Evolutionary conservation across 1,140 invertebrate genomes (phyloP), one percentile per base, ranked within the genome.

Genomic region (Bombus balteatus): DNA sequence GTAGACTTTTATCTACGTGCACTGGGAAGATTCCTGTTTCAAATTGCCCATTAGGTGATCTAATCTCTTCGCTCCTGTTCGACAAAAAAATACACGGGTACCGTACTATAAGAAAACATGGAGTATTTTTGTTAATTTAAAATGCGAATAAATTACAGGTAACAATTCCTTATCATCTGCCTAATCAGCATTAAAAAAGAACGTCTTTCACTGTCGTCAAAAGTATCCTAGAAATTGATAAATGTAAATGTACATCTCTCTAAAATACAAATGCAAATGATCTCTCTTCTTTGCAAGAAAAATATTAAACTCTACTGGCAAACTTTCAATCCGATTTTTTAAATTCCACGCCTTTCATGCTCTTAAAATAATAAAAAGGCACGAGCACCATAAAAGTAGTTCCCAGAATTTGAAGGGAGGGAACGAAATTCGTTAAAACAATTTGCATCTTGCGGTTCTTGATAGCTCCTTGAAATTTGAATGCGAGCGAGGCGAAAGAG

Each of bases 361-460:
- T 2, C 22, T 4, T 12, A 72, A 25, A n/a, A 72, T 15, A 28
- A 22, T 22, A 22, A 18, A 32, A 32, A 47, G 41, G 1, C 18
- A 32, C 3, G 1, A 62, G 43, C 10, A 28, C 3, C 5, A 4
- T 0, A 13, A 32, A 74, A 25, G 34, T 15, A 22, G 34, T 59
- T 77, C 10, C 5, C 22, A 5, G 28, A 71, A 41, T 22, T 8
- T 57, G 28, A 25, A 1, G 15, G 25, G n/a, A 22, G n/a, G 25
- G 39, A 39, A 22, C 13, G 28, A n/a, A 18, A 32, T 41, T 70
- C 47, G 22, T 53, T 41, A 18, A 13, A 57, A 41, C 1, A 13
- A 80, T 85, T 73, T 85, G 68, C 68, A 72, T 80, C 12, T 53
- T 39, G 57, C 66, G 68, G 53, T 72, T 85, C 22, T 25, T 18